Base-by-base conservation (phyloP, 2,113 vertebrate species). In the Pithys albifrons region DNA sequence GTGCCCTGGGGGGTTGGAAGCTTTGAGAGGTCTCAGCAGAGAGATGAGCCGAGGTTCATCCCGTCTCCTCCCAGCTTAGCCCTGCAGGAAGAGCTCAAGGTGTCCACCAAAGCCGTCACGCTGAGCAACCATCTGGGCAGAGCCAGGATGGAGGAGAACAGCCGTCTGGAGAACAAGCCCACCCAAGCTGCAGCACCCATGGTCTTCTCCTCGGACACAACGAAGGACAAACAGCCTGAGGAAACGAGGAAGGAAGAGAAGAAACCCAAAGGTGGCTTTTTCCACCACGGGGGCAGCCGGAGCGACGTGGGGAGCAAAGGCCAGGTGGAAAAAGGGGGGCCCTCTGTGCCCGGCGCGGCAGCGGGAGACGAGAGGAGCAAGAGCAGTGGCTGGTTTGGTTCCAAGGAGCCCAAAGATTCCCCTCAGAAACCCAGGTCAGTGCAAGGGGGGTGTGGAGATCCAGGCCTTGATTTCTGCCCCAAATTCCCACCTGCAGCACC, bases 371-470 rank as follows among this genome's bases (percentile, higher is more conserved):
- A 98, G 59, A 98, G 97, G 94, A 97, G 94, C 75, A 98, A 94
- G 97, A 91, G 15, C 67, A 18, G 97, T 46, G 92, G 98, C 81
- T 99, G 99, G 99, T 99, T 99, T 33, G 98, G 98, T 59, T 98
- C 98, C 17, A 99, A 98, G 98, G 99, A 99, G 37, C 46, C 97
- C 39, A 98, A 98, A 95, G 98, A 98, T 89, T 88, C 95, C 29
- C 88, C 95, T 52, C 98, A 97, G 80, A 99, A 99, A 97, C 98
- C 98, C 97, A 99, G 99, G 99, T 99, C 98, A 95, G 99, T 98
- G 88, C 1, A 43, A 45, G 0, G 12, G 25, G 54, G 10, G 4
- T 37, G 28, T 13, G 29, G 69, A 14, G 1, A 0, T 14, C 46
- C 41, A 28, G 37, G 41, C 39, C 24, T 16, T 11, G 24, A 9